Percentiles rank a stretch among this genome's conserved stretches.
phyloP scores from a whole-genome alignment of 2,888 invertebrate genomes.

The Aspidiotus rigidus region DNA sequence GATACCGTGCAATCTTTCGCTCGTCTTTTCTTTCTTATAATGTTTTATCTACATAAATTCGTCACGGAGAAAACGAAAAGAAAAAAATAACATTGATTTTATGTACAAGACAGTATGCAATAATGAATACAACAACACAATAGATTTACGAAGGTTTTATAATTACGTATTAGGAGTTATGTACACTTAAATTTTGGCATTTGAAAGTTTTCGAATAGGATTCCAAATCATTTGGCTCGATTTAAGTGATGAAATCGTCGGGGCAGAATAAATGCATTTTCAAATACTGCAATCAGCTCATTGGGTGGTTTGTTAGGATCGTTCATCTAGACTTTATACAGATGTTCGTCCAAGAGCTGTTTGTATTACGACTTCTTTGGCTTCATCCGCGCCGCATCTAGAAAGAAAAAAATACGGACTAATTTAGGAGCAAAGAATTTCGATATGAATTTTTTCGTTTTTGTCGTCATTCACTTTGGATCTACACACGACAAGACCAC shows the following conservation, averaged over 20 bases:
- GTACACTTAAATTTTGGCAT: not conserved
- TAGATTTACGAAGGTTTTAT: not conserved
- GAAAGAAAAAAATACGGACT: conserved; percentile 26
- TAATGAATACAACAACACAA: not conserved
- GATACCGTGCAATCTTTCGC: no score
- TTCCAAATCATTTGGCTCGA: not conserved
- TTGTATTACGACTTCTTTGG: conserved; percentile 39
- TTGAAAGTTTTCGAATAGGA: not conserved
- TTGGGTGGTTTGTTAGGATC: not conserved
- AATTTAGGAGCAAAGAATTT: no score
- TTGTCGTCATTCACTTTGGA: no score
- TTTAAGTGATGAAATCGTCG: not conserved
- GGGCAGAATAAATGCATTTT: conserved; percentile 2
- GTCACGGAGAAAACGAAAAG: not conserved
- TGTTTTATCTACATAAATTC: not conserved
- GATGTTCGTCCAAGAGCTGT: conserved; percentile 37
- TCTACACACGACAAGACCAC: no score
- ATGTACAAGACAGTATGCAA: not conserved
- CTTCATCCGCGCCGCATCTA: conserved; percentile 40
- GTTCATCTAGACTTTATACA: not conserved
- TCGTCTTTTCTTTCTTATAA: no score
- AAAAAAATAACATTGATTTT: not conserved
- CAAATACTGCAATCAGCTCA: not conserved
- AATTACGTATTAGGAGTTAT: not conserved
- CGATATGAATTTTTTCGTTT: no score